Conservation (phyloP, 1,140 invertebrate genomes). For the Stenopsyche tienmushanensis region DNA sequence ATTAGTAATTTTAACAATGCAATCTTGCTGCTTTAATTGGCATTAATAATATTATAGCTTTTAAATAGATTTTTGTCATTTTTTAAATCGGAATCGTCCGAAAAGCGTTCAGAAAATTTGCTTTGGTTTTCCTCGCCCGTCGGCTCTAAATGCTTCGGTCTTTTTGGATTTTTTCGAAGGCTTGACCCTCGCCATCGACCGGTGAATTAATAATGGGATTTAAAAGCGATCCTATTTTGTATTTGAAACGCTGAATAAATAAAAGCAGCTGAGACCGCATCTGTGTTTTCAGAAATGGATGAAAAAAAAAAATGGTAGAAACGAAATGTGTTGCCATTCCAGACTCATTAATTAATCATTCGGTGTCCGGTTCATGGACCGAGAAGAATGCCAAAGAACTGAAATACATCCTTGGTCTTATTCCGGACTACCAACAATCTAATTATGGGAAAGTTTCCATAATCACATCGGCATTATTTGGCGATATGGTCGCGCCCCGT, state of each 20-base stretch:
- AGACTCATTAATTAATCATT: constrained; percentile 23
- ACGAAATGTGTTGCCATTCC: constrained; percentile 4
- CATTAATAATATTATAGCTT: too few species aligned
- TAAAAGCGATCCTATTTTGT: constrained; percentile 27
- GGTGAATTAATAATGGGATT: constrained; percentile 26
- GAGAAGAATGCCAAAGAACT: too few species aligned
- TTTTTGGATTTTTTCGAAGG: too few species aligned
- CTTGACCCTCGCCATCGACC: background rate
- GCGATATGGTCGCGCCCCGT: background rate
- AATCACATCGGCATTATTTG: background rate
- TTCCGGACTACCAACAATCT: too few species aligned
- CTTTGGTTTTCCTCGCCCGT: too few species aligned
- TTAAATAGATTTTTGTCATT: too few species aligned
- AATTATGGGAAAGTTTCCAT: background rate
- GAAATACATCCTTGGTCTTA: too few species aligned
- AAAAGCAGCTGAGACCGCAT: constrained; percentile 17
- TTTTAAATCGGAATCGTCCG: too few species aligned
- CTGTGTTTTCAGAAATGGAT: background rate
- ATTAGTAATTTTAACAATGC: too few species aligned
- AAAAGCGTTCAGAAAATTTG: too few species aligned
- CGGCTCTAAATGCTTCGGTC: too few species aligned
- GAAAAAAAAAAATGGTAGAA: constrained; percentile 12
- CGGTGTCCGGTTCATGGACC: background rate
- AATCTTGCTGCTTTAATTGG: too few species aligned
- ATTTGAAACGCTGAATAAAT: constrained; percentile 26